A percentile compares a stretch with the other conserved stretches of the same genome.
Evolutionary conservation across 2,113 vertebrate species (phyloP).

Genomic region (Zosterops pallidus): DNA sequence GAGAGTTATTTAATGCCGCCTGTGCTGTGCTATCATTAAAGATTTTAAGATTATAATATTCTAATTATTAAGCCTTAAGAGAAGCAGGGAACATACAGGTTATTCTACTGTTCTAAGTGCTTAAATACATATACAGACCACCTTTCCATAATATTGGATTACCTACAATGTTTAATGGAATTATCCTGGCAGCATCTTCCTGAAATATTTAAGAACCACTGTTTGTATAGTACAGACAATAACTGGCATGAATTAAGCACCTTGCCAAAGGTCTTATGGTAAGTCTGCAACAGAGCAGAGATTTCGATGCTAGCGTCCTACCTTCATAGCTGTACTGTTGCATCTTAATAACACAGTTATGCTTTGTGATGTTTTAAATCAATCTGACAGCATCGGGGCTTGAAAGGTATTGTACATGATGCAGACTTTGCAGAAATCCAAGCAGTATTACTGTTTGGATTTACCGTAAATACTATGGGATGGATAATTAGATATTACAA

Average conservation of each 20-base stretch:
- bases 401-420: background rate
- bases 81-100: background rate
- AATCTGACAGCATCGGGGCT: background rate
- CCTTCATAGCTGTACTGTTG: background rate
- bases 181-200: slow-evolving; percentile 12
- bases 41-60: background rate
- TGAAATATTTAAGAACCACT: slow-evolving; percentile 14
- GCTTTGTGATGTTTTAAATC: slow-evolving; percentile 26
- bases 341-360: background rate
- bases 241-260: background rate
- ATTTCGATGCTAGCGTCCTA: background rate
- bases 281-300: background rate
- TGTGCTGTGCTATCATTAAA: background rate
- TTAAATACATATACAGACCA: background rate
- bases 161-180: background rate
- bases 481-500: slow-evolving; percentile 29
- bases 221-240: background rate
- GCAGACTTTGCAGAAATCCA: background rate
- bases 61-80: background rate
- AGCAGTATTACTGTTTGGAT: background rate
- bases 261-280: background rate
- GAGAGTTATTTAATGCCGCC: background rate
- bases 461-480: background rate
- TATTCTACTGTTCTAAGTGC: background rate
- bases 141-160: background rate